These are phyloP conservation scores for Delphinapterus leucas DNA, from an alignment of 2,113 vertebrate genomes.

Conservation along the genomic window DNA sequence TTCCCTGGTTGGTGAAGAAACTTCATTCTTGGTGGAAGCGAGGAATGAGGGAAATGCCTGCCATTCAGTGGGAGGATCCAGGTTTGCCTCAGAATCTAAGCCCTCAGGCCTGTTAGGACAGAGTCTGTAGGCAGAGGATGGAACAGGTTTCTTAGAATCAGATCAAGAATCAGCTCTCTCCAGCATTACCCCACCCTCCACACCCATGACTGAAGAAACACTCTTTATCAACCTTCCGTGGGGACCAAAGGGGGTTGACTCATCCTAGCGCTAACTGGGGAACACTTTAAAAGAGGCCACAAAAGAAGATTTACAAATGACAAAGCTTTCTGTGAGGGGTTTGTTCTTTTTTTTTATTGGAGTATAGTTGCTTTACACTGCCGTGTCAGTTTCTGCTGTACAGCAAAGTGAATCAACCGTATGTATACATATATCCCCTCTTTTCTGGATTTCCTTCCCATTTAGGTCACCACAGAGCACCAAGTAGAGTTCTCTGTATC, in stretches of 20 bases:
- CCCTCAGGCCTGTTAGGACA: neutral
- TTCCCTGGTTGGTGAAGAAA: neutral
- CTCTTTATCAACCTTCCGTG: neutral
- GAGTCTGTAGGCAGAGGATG: neutral
- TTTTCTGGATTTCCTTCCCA: too few species aligned
- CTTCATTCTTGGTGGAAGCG: neutral
- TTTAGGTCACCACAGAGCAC: too few species aligned
- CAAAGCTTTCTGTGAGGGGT: neutral
- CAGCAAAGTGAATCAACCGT: too few species aligned
- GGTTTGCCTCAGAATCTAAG: neutral
- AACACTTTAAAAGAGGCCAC: neutral
- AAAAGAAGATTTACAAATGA: neutral
- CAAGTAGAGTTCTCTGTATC: too few species aligned
- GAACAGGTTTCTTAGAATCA: neutral
- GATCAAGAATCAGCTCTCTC: neutral
- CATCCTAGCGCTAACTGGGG: neutral
- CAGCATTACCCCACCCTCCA: neutral
- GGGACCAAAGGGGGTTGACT: neutral
- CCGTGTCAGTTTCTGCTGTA: too few species aligned
- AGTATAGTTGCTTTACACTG: too few species aligned
- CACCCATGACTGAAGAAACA: neutral
- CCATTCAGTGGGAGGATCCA: accelerated
- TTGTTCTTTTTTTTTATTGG: neutral
- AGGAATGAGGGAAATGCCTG: neutral
- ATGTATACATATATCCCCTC: too few species aligned